Conservation (phyloP, 2,113 vertebrate genomes). For the Crotalus helleri region DNA sequence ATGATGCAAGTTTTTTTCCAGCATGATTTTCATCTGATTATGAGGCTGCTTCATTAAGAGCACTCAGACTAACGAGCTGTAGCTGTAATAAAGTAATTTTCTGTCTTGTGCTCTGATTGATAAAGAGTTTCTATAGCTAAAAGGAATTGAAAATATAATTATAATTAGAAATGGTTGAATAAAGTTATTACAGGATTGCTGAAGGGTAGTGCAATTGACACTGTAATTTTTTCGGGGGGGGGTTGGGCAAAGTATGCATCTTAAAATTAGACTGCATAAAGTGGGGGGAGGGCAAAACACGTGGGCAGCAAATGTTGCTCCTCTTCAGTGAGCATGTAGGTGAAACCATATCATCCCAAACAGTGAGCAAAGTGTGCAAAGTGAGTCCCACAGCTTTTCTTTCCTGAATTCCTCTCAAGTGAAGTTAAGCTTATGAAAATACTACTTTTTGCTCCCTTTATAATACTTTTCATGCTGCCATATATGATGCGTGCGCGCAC, state of each 20-base stretch:
- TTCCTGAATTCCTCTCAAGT: constrained; percentile 72
- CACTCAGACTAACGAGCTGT: constrained; percentile 99
- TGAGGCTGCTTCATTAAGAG: constrained; percentile 99
- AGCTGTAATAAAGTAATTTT: constrained; percentile 99
- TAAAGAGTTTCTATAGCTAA: constrained; percentile 93
- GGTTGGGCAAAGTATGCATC: constrained; percentile 67
- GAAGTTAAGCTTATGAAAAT: constrained; percentile 77
- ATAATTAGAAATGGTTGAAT: constrained; percentile 93
- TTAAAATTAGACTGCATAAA: constrained; percentile 80
- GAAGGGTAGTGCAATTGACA: constrained; percentile 86
- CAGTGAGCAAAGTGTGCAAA: constrained; percentile 57
- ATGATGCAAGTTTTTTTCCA: constrained; percentile 97
- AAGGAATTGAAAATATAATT: constrained; percentile 93
- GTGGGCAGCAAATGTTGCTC: constrained; percentile 70
- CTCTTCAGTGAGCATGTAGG: constrained; percentile 75
- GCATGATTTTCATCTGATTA: constrained; percentile 99
- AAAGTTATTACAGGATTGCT: constrained; percentile 91
- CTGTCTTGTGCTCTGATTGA: constrained; percentile 94
- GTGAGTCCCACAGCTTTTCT: constrained; percentile 68
- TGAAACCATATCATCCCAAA: constrained; percentile 73
- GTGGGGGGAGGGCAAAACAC: constrained; percentile 34
- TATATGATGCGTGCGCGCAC: constrained; percentile 67
- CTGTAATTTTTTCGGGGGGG: constrained; percentile 79
- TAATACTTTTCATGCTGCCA: constrained; percentile 72
- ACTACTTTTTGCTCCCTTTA: constrained; percentile 77